Conservation (phyloP, 1,140 invertebrate genomes). For the Belonocnema kinseyi region DNA sequence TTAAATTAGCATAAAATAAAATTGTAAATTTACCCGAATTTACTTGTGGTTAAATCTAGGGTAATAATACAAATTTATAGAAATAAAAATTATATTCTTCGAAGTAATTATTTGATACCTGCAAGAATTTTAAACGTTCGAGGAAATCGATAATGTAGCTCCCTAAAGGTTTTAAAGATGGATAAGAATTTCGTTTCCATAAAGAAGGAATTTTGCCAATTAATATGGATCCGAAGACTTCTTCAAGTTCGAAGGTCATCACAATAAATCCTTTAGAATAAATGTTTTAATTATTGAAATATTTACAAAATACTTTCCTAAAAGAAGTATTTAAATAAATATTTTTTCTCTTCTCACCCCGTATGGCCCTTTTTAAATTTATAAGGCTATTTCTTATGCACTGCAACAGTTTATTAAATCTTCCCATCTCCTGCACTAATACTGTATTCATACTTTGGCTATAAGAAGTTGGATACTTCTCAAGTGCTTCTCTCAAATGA, state of each 20-base stretch:
- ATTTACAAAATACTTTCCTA: not conserved
- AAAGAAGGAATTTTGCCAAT: conserved; percentile 88
- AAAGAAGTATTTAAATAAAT: not conserved
- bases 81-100: too few species aligned
- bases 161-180: conserved; percentile 93
- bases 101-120: conserved; percentile 74
- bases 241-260: conserved; percentile 91
- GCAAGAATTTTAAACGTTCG: conserved; percentile 86
- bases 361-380: conserved; percentile 91
- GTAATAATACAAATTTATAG: too few species aligned
- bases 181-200: conserved; percentile 93
- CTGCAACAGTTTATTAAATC: conserved; percentile 89
- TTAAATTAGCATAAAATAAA: conserved; percentile 13
- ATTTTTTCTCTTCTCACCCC: conserved; percentile 78
- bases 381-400: conserved; percentile 85
- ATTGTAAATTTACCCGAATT: not conserved
- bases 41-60: too few species aligned
- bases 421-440: conserved; percentile 93
- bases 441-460: conserved; percentile 95
- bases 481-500: conserved; percentile 80
- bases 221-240: conserved; percentile 89
- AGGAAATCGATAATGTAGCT: conserved; percentile 94
- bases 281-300: conserved; percentile 33
- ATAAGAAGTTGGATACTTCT: conserved; percentile 88
- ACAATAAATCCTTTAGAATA: conserved; percentile 82